Conservation (phyloP, 2,797 vertebrate species). For the Morus bassanus region DNA sequence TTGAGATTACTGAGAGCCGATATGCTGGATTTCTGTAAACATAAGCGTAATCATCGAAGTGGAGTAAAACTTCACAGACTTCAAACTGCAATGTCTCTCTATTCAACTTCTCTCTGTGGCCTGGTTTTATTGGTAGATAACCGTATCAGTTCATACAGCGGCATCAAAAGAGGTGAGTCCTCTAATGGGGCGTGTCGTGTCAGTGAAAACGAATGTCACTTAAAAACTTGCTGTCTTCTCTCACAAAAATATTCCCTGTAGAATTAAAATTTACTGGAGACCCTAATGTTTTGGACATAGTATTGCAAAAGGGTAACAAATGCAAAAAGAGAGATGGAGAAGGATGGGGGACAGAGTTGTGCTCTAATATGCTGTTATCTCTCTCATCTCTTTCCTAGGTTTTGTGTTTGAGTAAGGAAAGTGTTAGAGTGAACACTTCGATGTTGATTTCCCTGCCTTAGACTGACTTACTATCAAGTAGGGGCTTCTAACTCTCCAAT, state of each 20-base stretch:
- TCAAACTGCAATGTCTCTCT: conserved; percentile 93
- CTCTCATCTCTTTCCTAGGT: neutral
- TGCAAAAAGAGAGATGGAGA: neutral
- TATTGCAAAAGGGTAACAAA: neutral
- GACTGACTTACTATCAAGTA: neutral
- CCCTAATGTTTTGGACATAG: neutral
- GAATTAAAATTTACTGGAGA: neutral
- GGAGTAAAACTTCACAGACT: conserved; percentile 91
- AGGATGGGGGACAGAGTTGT: neutral
- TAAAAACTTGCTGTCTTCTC: neutral
- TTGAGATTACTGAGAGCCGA: conserved; percentile 90
- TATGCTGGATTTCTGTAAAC: conserved; percentile 93
- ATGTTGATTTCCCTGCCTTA: neutral
- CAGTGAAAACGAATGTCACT: neutral
- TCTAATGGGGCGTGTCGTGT: neutral
- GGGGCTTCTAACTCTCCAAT: neutral
- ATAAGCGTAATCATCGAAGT: conserved; percentile 86
- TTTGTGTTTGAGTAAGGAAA: neutral
- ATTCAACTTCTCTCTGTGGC: conserved; percentile 93
- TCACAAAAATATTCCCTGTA: neutral
- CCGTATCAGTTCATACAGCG: conserved; percentile 94
- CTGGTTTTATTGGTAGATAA: conserved; percentile 94
- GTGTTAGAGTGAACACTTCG: neutral
- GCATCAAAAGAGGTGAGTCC: conserved; percentile 92
- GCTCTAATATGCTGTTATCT: neutral